Base-by-base conservation (phyloP, 1,140 invertebrate species). In the Trichonephila clavata region DNA sequence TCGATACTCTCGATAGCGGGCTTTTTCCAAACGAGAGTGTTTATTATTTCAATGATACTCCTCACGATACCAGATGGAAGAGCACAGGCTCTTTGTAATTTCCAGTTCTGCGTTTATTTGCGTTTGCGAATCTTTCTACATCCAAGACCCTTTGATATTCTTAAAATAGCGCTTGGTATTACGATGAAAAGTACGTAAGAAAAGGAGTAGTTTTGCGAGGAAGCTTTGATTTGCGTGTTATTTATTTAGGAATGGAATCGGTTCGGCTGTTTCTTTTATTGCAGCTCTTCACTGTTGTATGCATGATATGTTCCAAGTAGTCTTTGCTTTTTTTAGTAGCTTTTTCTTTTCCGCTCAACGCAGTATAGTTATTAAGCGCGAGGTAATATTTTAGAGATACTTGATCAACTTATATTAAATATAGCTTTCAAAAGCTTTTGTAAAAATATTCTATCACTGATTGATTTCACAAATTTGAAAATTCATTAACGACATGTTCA, bases 1-100 rank as follows among this genome's bases (percentile, higher is more conserved):
- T 77, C 71, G 71, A 77, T 77, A 77, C 32, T 32, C 71, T 77
- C 71, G 71, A 77, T 77, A 77, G 71, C 71, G 71, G 71, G 71
- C 6, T 77, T 39, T 27, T 77, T 39, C 71, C 24, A 32, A 77
- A 77, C 32, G 71, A 39, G 71, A 39, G 71, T 77, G 71, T 77
- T 77, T 77, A 77, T 77, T 77, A 77, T 77, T 77, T 39, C 71
- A 77, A 71, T 18, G 14, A 27, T 7, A 77, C n/a, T 24, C 65
- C n/a, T 24, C 65, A 14, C 21, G 71, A 77, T 77, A 77, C 27
- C 71, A 77, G 71, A 39, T 5, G 71, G 71, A 77, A 77, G 27
- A 77, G 32, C 27, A 6, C 71, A 7, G 39, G 32, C 27, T 32
- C 71, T 77, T 77, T 77, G 71, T 77, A 39, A 77, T 77, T 39